Base-by-base conservation (phyloP, 2,888 invertebrate genomes). In the Matsumyia berberina region DNA sequence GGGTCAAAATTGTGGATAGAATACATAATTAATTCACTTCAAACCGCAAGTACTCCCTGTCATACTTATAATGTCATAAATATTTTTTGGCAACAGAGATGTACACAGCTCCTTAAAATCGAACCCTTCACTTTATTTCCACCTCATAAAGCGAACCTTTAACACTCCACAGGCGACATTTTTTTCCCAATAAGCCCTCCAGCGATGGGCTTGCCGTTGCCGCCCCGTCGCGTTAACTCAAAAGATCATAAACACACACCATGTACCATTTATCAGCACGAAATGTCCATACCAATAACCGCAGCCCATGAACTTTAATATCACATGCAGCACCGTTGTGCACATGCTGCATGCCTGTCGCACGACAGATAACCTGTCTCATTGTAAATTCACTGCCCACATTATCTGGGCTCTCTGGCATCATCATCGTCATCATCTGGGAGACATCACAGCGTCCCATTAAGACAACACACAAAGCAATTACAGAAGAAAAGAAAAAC, bases 341-440 rank as follows among this genome's bases (percentile, higher is more conserved):
- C 76, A 66, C 33, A 64, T 67, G 82, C 55, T 62, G 66, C 67
- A 78, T 37, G 66, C 35, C 60, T 57, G 57, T 44, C 83, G 57
- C 51, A 69, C 73, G 62, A 24, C 53, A 83, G 62, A 83, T 69
- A 83, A 73, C 78, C 69, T 67, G 73, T 58, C 70, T 72, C 72
- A 82, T 82, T 77, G 66, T 44, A 66, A 24, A 82, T 82, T 82
- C 82, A 77, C 5, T 77, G 53, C 70, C 60, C 78, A 62, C 82
- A 67, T 62, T 4, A 24, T 4, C 4, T 24, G 24, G 24, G 4
- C n/a, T n/a, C n/a, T 24, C 24, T 24, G 24, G 24, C 24, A 24
- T 24, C 24, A 24, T 24, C 72, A 73, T 69, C 24, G 4, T 24
- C 24, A 24, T 24, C 72, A 73, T 69, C 77, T 29, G 58, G 19